Evolutionary conservation across 2,797 vertebrate species (phyloP), one percentile per base, ranked within the genome.

Genomic region (Thripadectes ignobilis): DNA sequence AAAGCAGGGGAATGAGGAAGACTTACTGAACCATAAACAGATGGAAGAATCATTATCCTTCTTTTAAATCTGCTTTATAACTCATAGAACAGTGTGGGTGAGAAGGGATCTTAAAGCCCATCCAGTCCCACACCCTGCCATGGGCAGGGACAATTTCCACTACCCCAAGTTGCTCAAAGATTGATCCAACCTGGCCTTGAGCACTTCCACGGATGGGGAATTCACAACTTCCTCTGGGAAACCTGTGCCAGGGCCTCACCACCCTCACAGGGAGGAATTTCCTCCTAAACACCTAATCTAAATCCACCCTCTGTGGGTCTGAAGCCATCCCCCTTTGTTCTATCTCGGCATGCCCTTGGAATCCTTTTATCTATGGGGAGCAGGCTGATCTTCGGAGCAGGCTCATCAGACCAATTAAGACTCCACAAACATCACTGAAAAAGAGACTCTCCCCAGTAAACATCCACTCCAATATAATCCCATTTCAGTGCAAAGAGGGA

Each of bases 371-470:
- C 62, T 80, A 6, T 14, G 10, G 66, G 76, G 79, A 83, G 41
- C 41, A 79, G 61, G 82, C 49, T 59, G 45, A 55, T 46, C 39
- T 61, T 82, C 77, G 77, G 55, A 69, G 67, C 48, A 92, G 57
- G 39, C 57, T 43, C 79, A 39, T 54, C 32, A 95, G 57, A 61
- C 77, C 92, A 96, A 91, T 91, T 71, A 75, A 79, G 41, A 59
- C 48, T 75, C 78, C 76, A 43, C 27, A 89, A 87, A 89, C 34
- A 75, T 83, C 41, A 22, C 51, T 30, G 63, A 39, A 38, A 45
- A 67, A 68, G 18, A 71, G 65, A 46, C 19, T 83, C 54, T 94
- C 22, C 65, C 51, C 88, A 71, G 96, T 59, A 96, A 96, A 96
- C 88, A 96, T 66, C 85, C 77, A 61, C 41, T 34, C 54, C 20